Evolutionary conservation across 2,797 vertebrate genomes (phyloP), one percentile per base, ranked within the genome.

Genomic region (Galagoides demidoff): DNA sequence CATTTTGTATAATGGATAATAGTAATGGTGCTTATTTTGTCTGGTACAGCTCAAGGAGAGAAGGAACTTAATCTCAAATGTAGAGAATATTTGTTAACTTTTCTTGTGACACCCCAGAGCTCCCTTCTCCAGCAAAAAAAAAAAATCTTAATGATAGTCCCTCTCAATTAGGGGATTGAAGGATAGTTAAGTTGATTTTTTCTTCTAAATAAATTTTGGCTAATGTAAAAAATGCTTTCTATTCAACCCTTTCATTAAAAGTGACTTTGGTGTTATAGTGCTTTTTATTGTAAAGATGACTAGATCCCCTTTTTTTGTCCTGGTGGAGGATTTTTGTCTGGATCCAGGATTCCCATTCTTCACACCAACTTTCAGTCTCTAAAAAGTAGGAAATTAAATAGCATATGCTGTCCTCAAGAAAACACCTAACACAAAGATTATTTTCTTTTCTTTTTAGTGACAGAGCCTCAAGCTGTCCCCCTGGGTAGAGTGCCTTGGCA

Each of bases 311-410:
- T 66, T 39, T 59, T 92, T 76, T 31, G 23, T 39, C 39, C 66
- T 88, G 52, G 77, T 83, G 61, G 85, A 73, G n/a, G 31, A 73
- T 91, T 84, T 84, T 85, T 85, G 2, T 76, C 63, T 76, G 55
- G 77, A 73, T 1, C 31, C 27, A 76, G 39, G 37, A 25, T 83
- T 66, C 25, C 31, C 20, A 63, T 92, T 84, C 59, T 70, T 70
- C 31, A 39, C 11, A 61, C 55, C 25, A 49, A 90, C 23, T 86
- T 95, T 83, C 76, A 89, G 17, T 39, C 13, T 63, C 64, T 64
- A 55, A 37, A 66, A 87, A 74, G 49, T 29, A n/a, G 55, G 37
- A 82, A n/a, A 86, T 89, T 49, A 79, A 87, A 55, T 34, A 49
- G 29, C 64, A 7, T 43, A 7, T 86, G 57, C 29, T 34, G 39